Evolutionary conservation across 2,797 vertebrate species (phyloP), one percentile per base, ranked within the genome.

Genomic region (Esox masquinongy): DNA sequence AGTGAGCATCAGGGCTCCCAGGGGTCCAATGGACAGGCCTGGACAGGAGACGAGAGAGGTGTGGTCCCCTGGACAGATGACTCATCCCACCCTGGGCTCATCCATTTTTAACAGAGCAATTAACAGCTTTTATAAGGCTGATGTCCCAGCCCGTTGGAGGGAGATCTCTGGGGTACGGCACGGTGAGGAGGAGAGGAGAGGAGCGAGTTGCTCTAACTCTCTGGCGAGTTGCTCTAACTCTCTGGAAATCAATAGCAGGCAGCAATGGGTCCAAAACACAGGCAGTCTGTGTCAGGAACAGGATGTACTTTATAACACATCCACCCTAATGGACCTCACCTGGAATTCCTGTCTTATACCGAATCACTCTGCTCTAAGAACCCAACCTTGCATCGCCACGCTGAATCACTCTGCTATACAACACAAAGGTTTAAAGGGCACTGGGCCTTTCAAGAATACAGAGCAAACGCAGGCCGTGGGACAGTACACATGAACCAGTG

Each of bases 91-190:
- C 43, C 66, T 68, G 31, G 34, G 19, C 59, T 63, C 59, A 63
- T 63, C 22, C 67, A 68, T 68, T 53, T 53, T 31, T 53, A 31
- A 71, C 53, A 73, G 15, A 31, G 69, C 69, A 51, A 71, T 71
- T 71, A 71, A 71, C 69, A 71, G 24, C 26, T 26, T 71, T 49
- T 29, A 26, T 29, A 9, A 12, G 17, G 24, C 22, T 71, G 26
- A 16, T 7, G 51, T 49, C 68, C 47, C 12, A 7, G 47, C 47
- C 69, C 26, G 7, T 61, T 71, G 47, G 47, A 31, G 49, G 16
- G 47, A 50, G 69, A 17, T 51, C 69, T 51, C 69, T 14, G 34
- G n/a, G n/a, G 31, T 67, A 67, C 16, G 8, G 31, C 16, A 4
- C n/a, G 43, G 68, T 19, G n/a, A 39, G 9, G 47, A 70, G 69